Evolutionary conservation across 1,140 invertebrate species (phyloP).

Genomic region (Patella vulgata): DNA sequence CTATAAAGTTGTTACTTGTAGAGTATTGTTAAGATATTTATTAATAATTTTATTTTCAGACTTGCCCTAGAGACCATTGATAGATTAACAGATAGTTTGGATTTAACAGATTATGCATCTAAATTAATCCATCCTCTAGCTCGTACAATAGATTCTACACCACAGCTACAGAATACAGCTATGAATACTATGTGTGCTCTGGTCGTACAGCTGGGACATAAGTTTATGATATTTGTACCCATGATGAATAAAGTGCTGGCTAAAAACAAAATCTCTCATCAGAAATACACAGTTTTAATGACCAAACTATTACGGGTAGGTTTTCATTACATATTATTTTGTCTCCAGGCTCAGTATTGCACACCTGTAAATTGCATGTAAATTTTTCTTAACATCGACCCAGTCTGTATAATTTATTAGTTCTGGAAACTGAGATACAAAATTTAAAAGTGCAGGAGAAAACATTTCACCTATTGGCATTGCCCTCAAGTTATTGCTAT

Average conservation of each 20-base stretch:
- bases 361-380: too few relatives aligned
- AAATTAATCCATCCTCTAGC: conserved; percentile 91
- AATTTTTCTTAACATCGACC: too few relatives aligned
- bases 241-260: conserved; percentile 85
- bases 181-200: conserved; percentile 93
- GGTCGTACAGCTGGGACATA: conserved; percentile 87
- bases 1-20: too few relatives aligned
- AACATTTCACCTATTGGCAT: too few relatives aligned
- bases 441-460: too few relatives aligned
- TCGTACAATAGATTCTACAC: conserved; percentile 83
- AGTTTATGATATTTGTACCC: conserved; percentile 92
- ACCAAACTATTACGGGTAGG: conserved; percentile 67
- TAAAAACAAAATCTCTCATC: conserved; percentile 85
- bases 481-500: too few relatives aligned
- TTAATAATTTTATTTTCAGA: conserved; percentile 45
- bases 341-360: too few relatives aligned
- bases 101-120: conserved; percentile 92
- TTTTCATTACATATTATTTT: background rate
- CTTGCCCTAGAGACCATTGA: conserved; percentile 93
- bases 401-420: too few relatives aligned
- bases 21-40: too few relatives aligned
- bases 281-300: conserved; percentile 78
- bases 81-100: conserved; percentile 87
- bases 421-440: too few relatives aligned
- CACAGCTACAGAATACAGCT: conserved; percentile 79